Conservation (phyloP, 2,113 vertebrate species). For the Elaphurus davidianus region DNA sequence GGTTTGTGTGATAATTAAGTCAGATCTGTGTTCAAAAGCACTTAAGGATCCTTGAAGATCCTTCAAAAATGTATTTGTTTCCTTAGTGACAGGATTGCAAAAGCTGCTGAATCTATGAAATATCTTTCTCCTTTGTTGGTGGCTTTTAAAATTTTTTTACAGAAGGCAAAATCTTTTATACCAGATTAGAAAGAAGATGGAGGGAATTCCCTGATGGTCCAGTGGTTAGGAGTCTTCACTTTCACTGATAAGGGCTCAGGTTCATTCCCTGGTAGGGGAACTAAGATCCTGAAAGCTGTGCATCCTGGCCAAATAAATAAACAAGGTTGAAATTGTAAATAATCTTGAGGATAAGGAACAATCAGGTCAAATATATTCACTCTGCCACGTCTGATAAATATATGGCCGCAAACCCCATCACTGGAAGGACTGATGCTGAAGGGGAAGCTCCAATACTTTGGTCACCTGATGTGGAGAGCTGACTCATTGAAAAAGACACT, state of each 20-base stretch:
- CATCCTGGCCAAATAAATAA: not conserved
- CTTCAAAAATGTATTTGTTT: not conserved
- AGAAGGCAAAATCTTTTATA: not conserved
- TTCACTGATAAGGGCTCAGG: not conserved
- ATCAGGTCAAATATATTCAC: not conserved
- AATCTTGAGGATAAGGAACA: not conserved
- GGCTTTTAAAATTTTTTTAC: not conserved
- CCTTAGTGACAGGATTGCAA: not conserved
- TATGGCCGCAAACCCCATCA: too few species aligned
- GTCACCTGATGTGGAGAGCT: not conserved
- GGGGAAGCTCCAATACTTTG: not conserved
- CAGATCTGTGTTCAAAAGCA: not conserved
- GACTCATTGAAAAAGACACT: not conserved
- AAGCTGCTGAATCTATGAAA: not conserved
- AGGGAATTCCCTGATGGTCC: not conserved
- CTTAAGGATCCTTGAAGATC: not conserved
- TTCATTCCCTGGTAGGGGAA: not conserved
- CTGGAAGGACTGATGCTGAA: not conserved
- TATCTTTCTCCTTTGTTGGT: not conserved
- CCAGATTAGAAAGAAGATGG: not conserved
- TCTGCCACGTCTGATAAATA: not conserved
- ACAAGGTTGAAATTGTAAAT: not conserved
- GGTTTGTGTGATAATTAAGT: not conserved
- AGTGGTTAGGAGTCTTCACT: not conserved
- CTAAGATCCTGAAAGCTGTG: not conserved